Base-by-base conservation (phyloP, 2,888 invertebrate species). In the Nemoura dubitans region DNA sequence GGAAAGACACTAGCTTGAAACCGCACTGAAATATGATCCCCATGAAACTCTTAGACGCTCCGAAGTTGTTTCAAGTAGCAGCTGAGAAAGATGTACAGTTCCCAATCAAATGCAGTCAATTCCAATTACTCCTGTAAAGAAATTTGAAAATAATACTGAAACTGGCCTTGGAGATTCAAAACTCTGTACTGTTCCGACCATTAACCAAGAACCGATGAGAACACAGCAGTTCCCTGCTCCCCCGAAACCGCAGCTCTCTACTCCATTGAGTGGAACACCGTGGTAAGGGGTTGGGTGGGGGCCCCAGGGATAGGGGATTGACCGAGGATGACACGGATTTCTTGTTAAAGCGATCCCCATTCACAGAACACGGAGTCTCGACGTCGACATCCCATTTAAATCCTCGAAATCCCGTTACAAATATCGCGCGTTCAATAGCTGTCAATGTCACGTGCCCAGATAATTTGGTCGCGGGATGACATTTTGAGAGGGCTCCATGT, bases 311-410 rank as follows among this genome's bases (percentile, higher is more conserved):
- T 36, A 88, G 86, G 85, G 89, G 88, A 88, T 88, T 88, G 87
- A 89, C 89, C 86, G 88, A 88, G 87, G 88, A 88, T 88, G 89
- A 89, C 87, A 77, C 87, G 81, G 36, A 81, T 81, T 30, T 30
- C 81, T 28, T 81, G 81, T 81, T 81, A 81, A 81, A 59, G 59
- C 81, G 26, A 29, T 81, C 81, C n/a, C 81, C 30, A 81, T 81
- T 81, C 29, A 81, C 78, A 26, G 78, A 78, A 59, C 59, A 59
- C 59, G 6, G 59, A n/a, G n/a, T n/a, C n/a, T 14, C 59, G 59
- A 59, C 59, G 59, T 2, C 59, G 59, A 59, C 59, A 1, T 7
- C 16, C 59, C 59, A 21, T 59, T 59, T 59, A 59, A 59, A 59
- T 59, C 59, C 59, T 59, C 59, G 59, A 21, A 59, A 59, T 59